Percentiles rank a stretch among this genome's conserved stretches.
These are phyloP conservation scores for Lemur catta DNA, from an alignment of 2,797 vertebrate species.

Conservation along the genomic window DNA sequence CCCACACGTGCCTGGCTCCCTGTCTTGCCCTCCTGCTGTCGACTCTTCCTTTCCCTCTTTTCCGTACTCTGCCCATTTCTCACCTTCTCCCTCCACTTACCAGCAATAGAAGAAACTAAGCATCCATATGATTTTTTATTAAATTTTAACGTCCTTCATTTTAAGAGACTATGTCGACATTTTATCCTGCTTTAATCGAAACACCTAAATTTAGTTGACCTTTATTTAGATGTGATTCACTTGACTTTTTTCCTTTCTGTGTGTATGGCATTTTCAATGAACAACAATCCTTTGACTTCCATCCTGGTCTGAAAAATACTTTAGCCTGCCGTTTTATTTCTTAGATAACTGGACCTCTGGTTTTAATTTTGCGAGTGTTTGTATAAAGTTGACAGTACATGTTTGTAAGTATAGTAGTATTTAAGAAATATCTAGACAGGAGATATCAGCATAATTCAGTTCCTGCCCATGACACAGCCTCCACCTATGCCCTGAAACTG, in stretches of 20 bases:
- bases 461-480: neutral
- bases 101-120: neutral
- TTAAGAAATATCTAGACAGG: neutral
- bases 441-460: neutral
- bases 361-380: neutral
- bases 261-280: neutral
- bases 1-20: accelerated
- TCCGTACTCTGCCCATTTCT: neutral
- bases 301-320: neutral
- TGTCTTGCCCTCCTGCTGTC: accelerated
- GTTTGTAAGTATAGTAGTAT: neutral
- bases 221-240: neutral
- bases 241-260: neutral
- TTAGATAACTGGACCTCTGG: neutral
- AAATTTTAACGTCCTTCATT: neutral
- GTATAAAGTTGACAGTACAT: neutral
- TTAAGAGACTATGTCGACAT: neutral
- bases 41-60: neutral
- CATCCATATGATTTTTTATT: neutral
- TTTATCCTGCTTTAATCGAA: neutral
- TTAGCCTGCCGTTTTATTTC: conserved; percentile 12
- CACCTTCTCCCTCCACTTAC: conserved; percentile 29
- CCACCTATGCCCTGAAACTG: neutral
- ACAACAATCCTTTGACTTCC: neutral
- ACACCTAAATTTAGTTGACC: neutral